Conservation (phyloP, 2,113 vertebrate genomes). For the Gracilinanus agilis region DNA sequence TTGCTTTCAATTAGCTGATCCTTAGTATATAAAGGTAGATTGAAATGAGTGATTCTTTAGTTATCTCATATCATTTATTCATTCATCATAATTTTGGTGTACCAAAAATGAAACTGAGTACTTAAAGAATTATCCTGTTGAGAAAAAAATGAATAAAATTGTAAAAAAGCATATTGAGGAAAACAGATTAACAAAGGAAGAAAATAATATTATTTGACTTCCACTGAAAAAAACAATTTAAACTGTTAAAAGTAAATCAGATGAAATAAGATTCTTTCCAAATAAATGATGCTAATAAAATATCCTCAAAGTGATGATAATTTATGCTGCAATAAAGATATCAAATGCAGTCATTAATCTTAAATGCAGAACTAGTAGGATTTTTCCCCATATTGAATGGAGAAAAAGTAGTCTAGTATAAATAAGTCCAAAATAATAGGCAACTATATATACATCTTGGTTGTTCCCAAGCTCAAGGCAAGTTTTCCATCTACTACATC, state of each 20-base stretch:
- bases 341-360: neutral
- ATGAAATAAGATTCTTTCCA: neutral
- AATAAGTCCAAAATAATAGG: neutral
- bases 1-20: neutral
- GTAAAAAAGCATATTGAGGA: neutral
- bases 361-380: neutral
- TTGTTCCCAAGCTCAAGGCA: neutral
- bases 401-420: neutral
- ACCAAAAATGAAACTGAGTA: neutral
- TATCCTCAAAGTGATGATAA: neutral
- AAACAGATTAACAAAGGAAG: neutral
- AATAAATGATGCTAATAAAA: neutral
- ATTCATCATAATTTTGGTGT: neutral
- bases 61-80: neutral
- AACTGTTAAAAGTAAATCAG: neutral
- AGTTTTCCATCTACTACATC: neutral
- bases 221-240: neutral
- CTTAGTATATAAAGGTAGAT: neutral
- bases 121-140: neutral
- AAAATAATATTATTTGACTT: neutral
- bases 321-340: neutral
- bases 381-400: neutral
- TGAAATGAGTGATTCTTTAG: neutral
- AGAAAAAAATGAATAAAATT: neutral
- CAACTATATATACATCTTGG: neutral